Conservation (phyloP, 2,113 vertebrate genomes). For the Engystomops pustulosus region DNA sequence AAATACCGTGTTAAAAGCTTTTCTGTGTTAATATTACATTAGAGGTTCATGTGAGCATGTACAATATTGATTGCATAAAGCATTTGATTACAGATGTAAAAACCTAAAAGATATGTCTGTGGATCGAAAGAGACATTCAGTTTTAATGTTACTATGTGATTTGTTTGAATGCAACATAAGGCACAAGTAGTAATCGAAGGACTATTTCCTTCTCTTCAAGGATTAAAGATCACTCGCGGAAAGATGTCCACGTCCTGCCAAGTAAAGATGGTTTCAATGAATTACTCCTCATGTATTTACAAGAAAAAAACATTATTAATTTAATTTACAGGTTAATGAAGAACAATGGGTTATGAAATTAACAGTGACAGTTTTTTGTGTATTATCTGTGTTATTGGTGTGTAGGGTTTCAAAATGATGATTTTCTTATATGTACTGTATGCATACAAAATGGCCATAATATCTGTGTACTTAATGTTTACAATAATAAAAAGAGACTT, state of each 20-base stretch:
- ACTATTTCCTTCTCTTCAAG: slow-evolving; percentile 7
- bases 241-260: neutral
- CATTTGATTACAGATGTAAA: neutral
- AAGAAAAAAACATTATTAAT: neutral
- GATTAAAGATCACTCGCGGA: neutral
- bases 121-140: neutral
- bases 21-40: neutral
- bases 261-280: neutral
- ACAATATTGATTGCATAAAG: neutral
- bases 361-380: neutral
- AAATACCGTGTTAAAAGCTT: too few species aligned
- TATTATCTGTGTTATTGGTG: neutral
- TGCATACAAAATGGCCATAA: too few species aligned
- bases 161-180: neutral
- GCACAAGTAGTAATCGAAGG: neutral
- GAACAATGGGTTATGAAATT: neutral
- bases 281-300: neutral
- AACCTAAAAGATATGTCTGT: neutral
- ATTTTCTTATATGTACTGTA: too few species aligned
- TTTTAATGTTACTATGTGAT: neutral
- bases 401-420: neutral
- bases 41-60: neutral
- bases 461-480: neutral
- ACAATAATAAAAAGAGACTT: neutral
- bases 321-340: too few species aligned